A percentile compares a stretch with the other conserved stretches of the same genome.
phyloP scores from a whole-genome alignment of 1,140 invertebrate species.

The Amphibalanus amphitrite region DNA sequence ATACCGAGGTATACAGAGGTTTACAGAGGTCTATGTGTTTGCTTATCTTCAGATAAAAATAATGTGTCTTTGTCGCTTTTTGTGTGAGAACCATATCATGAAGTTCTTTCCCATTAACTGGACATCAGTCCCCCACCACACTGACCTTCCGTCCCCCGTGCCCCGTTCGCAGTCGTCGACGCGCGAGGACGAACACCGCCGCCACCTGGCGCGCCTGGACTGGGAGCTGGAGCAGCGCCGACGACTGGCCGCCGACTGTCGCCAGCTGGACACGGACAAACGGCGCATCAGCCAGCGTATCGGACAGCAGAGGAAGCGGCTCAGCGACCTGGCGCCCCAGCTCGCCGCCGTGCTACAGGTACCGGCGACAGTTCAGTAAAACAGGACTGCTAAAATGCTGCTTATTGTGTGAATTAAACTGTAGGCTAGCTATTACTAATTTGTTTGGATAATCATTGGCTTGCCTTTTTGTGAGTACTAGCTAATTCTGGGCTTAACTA shows the following conservation, averaged over 20 bases:
- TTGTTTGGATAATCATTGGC: conserved; percentile 4
- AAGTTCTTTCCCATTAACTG: too few species aligned
- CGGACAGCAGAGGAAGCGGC: conserved; percentile 52
- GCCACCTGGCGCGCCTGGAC: conserved; percentile 67
- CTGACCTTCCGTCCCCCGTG: too few species aligned
- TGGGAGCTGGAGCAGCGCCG: conserved; percentile 84
- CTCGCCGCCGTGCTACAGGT: conserved; percentile 51
- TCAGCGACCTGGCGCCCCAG: conserved; percentile 64
- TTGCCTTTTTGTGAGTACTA: too few species aligned
- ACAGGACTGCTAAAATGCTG: conserved; percentile 7
- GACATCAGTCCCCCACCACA: too few species aligned
- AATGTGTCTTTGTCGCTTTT: too few species aligned
- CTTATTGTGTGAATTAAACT: conserved; percentile 7
- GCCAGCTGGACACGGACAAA: conserved; percentile 54
- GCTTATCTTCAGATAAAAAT: too few species aligned
- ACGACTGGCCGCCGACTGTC: conserved; percentile 54
- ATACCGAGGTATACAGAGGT: too few species aligned
- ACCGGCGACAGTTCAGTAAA: too few species aligned
- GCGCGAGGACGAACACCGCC: conserved; percentile 50
- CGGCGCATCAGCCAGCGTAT: conserved; percentile 56
- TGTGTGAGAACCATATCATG: too few species aligned
- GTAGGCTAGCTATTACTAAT: conserved; percentile 6
- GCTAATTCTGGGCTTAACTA: too few species aligned
- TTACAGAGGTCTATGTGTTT: too few species aligned
- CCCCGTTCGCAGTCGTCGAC: conserved; percentile 36